phyloP scores from a whole-genome alignment of 2,113 vertebrate species.

The Phaethornis superciliosus region DNA sequence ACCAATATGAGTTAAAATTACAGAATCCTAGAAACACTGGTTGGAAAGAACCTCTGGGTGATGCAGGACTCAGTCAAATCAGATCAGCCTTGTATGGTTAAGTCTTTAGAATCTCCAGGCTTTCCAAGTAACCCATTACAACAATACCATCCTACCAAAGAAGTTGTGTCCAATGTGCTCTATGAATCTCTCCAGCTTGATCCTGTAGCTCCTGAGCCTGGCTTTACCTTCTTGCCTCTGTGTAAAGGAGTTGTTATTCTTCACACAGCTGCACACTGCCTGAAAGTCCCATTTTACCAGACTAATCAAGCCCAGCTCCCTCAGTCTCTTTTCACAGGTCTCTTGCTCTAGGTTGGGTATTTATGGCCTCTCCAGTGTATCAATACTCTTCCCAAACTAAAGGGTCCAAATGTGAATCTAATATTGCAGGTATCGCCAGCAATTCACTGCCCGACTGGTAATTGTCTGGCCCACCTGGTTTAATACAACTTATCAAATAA shows the following conservation, averaged over 20 bases:
- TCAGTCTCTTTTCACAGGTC: not conserved
- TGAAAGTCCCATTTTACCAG: not conserved
- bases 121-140: not conserved
- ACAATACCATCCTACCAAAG: not conserved
- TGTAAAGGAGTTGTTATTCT: not conserved
- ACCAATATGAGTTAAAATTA: not conserved
- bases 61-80: not conserved
- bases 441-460: not conserved
- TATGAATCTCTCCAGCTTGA: not conserved
- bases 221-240: not conserved
- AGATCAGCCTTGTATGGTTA: not conserved
- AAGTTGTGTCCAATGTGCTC: not conserved
- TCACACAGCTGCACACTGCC: not conserved
- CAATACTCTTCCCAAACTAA: not conserved
- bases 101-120: not conserved
- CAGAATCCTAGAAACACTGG: not conserved
- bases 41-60: not conserved
- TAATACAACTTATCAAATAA: not conserved
- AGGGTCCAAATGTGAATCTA: not conserved
- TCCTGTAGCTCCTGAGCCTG: not conserved
- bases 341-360: not conserved
- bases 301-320: rapidly evolving
- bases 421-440: not conserved
- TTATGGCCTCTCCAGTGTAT: not conserved
- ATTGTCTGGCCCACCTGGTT: not conserved